Percentiles rank a stretch among this genome's conserved stretches.
Conservation (phyloP, 2,797 vertebrate genomes). For the Pangasius djambal region DNA sequence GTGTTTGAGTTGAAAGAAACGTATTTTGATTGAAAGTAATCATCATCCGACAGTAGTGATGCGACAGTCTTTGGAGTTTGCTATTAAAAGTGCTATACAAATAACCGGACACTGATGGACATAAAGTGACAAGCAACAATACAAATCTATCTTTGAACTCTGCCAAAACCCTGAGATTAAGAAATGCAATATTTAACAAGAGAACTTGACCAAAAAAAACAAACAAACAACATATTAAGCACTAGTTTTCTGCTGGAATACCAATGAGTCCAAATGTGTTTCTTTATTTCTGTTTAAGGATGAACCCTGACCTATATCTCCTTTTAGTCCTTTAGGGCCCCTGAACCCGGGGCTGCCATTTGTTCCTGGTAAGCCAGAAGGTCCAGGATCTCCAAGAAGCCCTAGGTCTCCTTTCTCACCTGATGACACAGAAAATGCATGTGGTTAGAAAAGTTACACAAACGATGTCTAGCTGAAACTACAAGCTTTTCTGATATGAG, state of each 20-base stretch:
- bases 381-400: conserved; percentile 62
- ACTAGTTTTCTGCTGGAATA: not conserved
- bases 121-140: too few species aligned
- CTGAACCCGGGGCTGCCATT: conserved; percentile 52
- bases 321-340: conserved; percentile 45
- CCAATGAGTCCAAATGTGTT: not conserved
- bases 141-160: not conserved
- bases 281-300: not conserved
- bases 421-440: conserved; percentile 39
- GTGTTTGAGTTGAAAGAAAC: too few species aligned
- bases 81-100: too few species aligned
- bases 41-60: too few species aligned
- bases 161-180: not conserved
- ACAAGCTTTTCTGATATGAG: not conserved
- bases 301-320: conserved; percentile 54
- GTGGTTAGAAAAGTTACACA: not conserved
- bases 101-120: too few species aligned
- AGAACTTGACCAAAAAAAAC: not conserved
- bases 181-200: not conserved
- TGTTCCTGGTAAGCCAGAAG: conserved; percentile 50
- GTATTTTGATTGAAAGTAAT: too few species aligned
- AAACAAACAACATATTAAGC: not conserved
- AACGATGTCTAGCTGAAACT: not conserved
- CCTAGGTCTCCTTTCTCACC: conserved; percentile 65
- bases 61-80: too few species aligned